Base-by-base conservation (phyloP, 2,888 invertebrate genomes). In the Thelaira solivaga region DNA sequence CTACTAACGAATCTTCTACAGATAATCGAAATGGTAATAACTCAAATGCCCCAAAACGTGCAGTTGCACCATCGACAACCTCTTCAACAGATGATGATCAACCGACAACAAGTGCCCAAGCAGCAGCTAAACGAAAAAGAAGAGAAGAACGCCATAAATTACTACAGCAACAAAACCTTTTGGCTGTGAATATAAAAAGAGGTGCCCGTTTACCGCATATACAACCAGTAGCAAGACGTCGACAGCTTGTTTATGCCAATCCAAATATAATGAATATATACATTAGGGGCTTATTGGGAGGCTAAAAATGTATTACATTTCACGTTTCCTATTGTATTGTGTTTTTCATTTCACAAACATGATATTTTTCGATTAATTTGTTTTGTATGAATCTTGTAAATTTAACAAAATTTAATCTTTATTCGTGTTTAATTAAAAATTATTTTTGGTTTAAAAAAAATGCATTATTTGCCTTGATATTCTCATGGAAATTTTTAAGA, bases 171-270 rank as follows among this genome's bases (percentile, higher is more conserved):
- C 80, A 80, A 2, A 18, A 72, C 5, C 41, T 62, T 34, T 36
- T 82, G 2, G 82, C 85, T 18, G 62, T 84, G 2, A 85, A 85
- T 73, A 85, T 84, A 0, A 73, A 84, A 0, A 84, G 84, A 57
- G 84, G 86, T 0, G 81, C 81, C 0, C 82, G 85, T 0, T 26
- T 85, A 4, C 85, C 85, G 0, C 77, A 84, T 24, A 65, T 84
- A 5, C 83, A 83, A 36, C 83, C 83, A 0, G 80, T 79, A 22
- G 82, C 84, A 5, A 81, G 59, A 29, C 79, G 84, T 6, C 82
- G 64, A 0, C 78, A 77, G 10, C 77, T 81, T 43, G 81, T 83
- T 0, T 59, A 75, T 55, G 13, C 67, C 0, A 82, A 84, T 41
- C 73, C 75, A 20, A 26, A 73, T 1, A 61, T 75, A 24, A 84